These are phyloP conservation scores for Ptychoptera contaminata DNA, from an alignment of 2,888 invertebrate genomes.

Conservation along the genomic window DNA sequence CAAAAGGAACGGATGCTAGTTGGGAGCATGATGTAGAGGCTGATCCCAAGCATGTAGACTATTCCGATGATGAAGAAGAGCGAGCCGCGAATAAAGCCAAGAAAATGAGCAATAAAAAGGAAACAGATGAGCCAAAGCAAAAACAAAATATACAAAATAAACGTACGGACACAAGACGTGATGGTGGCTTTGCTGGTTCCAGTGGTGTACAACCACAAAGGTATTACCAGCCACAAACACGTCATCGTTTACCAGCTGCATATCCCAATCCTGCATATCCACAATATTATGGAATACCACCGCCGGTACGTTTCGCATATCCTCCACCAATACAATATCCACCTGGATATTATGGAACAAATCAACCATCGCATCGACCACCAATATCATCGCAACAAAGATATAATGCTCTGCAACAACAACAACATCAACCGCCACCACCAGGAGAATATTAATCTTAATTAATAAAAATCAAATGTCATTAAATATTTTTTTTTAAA, in stretches of 20 bases:
- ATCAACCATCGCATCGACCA: too few relatives aligned
- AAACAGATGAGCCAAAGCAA: slow-evolving; percentile 13
- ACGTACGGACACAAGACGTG: slow-evolving; percentile 7
- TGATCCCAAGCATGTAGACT: slow-evolving; percentile 55
- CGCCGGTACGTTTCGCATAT: too few relatives aligned
- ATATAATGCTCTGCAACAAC: too few relatives aligned
- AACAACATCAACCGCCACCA: too few relatives aligned
- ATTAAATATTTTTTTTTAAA: too few relatives aligned
- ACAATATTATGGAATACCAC: neutral
- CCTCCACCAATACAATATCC: too few relatives aligned
- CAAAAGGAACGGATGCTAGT: slow-evolving; percentile 77
- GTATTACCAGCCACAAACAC: neutral
- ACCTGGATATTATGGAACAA: too few relatives aligned
- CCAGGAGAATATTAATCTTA: too few relatives aligned
- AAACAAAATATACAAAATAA: slow-evolving; percentile 21
- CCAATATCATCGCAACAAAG: too few relatives aligned
- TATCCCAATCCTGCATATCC: neutral
- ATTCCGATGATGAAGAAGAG: slow-evolving; percentile 83
- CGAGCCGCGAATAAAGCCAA: slow-evolving; percentile 32
- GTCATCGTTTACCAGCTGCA: neutral
- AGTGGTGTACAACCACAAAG: neutral
- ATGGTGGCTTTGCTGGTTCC: neutral
- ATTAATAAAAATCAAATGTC: too few relatives aligned
- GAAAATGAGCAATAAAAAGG: slow-evolving; percentile 10
- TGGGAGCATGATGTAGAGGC: slow-evolving; percentile 73